Base-by-base conservation (phyloP, 2,888 invertebrate genomes). In the Hypercompe scribonia region DNA sequence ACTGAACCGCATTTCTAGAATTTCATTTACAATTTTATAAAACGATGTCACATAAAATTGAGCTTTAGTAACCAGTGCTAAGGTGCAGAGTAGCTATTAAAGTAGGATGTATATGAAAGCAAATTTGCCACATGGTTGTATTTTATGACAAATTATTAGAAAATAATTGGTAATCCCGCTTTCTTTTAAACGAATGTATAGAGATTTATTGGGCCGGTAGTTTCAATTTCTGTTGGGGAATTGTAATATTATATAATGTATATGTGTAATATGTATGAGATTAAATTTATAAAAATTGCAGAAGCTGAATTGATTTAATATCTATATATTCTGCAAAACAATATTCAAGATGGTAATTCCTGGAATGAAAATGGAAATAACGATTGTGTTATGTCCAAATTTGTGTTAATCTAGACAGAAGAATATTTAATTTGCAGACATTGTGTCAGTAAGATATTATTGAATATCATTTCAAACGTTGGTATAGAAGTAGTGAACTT, bases 131-230 rank as follows among this genome's bases (percentile, higher is more conserved):
- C 85, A 90, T 91, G 87, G 79, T 76, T 78, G 74, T 83, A 79
- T 84, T 86, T 84, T 81, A 86, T 83, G 81, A 79, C 82, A 81
- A 87, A 87, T 87, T 89, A 86, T 89, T 85, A 84, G 81, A 80
- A 82, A 86, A 79, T 86, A 81, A 85, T 84, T 79, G 73, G 70
- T 76, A 80, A 77, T 70, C 75, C 77, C 78, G 82, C 82, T 78
- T 80, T 28, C 70, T 77, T 78, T 78, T 80, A 78, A 78, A 77
- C 71, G 78, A 73, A 75, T 75, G 68, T 69, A 69, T 72, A 42
- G 65, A 74, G 72, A 83, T 85, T 85, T 83, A 83, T 85, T 61
- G 66, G 75, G 74, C 72, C 75, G 76, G 74, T 78, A 77, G 77
- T 80, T 78, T 79, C 75, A 83, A 84, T 81, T 82, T 80, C 78